Base-by-base conservation (phyloP, 2,888 invertebrate species). In the Nomada ruficornis region DNA sequence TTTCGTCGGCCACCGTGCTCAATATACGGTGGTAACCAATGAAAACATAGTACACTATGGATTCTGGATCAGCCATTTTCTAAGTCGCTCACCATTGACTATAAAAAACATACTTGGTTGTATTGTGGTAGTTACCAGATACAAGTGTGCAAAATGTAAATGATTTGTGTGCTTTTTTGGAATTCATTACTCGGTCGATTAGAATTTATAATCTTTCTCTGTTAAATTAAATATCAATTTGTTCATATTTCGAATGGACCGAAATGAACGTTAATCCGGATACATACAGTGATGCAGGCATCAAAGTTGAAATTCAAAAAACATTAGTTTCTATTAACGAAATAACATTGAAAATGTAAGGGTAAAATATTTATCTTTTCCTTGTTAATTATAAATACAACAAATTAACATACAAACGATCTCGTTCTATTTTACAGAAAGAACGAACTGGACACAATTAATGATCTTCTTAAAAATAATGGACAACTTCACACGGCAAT, bases 361-460 rank as follows among this genome's bases (percentile, higher is more conserved):
- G 2, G 69, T 71, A 9, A n/a, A 26, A 11, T 59, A 11, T 26
- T 59, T 9, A 47, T 42, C 13, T 26, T 52, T 11, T 26, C 1
- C 18, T 26, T 57, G 15, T 13, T 18, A 36, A 9, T 18, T n/a
- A 18, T 5, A 44, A 44, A 11, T 13, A 7, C 18, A 69, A n/a
- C 7, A 42, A n/a, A 9, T 54, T 11, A 7, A 29, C 50, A 9
- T 4, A 26, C 10, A 10, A 55, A 23, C 23, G 9, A 26, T 57
- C 52, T 57, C 44, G 1, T 54, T 73, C 26, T 70, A 26, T 65
- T 74, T 85, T 82, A 2, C 63, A 92, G 92, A 80, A 88, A 87
- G 20, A 77, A 69, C 44, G 91, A 92, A 72, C 62, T 92, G 23
- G 60, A 68, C 0, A 29, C 67, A 26, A 90, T 92, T 55, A 87